These are phyloP conservation scores for Pangasius djambal DNA, from an alignment of 2,797 vertebrate species.

Conservation along the genomic window DNA sequence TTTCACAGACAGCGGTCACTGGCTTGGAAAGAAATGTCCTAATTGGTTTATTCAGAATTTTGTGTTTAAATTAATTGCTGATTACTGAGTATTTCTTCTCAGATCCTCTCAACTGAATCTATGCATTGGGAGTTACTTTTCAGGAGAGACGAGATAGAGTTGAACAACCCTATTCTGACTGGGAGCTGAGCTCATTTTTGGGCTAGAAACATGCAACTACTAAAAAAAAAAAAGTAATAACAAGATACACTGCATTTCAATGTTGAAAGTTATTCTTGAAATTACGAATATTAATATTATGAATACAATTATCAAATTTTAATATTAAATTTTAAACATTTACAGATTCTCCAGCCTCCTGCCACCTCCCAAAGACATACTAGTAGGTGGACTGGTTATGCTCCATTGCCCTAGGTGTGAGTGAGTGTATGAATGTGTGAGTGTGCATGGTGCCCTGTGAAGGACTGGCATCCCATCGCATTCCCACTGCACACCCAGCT, in stretches of 20 bases:
- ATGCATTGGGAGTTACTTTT: background rate
- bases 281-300: background rate
- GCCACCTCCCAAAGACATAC: background rate
- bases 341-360: background rate
- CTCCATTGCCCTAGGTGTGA: background rate
- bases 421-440: background rate
- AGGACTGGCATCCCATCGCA: background rate
- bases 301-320: no score
- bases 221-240: no score
- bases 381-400: background rate
- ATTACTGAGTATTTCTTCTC: background rate
- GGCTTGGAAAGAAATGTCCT: background rate
- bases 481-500: background rate
- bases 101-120: background rate
- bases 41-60: background rate
- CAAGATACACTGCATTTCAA: no score
- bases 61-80: background rate
- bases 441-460: background rate
- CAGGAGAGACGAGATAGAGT: background rate
- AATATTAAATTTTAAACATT: background rate
- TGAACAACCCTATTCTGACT: no score
- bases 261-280: background rate
- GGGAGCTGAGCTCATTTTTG: no score
- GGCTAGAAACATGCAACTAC: background rate
- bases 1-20: background rate